These are phyloP conservation scores for Ahaetulla prasina DNA, from an alignment of 2,113 vertebrate species.

Conservation along the genomic window DNA sequence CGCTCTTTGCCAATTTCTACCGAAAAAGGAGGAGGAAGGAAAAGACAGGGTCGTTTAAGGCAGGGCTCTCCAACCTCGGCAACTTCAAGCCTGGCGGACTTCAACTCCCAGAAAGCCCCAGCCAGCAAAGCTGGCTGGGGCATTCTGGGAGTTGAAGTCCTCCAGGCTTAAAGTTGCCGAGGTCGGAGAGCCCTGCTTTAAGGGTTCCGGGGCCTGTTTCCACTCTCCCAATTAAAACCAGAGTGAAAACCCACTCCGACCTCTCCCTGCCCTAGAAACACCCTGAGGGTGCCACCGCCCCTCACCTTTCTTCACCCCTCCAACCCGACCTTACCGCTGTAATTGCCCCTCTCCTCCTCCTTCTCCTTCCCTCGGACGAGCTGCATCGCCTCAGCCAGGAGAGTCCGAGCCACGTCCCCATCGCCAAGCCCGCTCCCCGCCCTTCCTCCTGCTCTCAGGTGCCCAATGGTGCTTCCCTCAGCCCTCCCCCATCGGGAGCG, in stretches of 20 bases:
- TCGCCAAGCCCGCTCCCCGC: not conserved
- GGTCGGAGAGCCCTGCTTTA: too few species aligned
- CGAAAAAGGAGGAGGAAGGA: not conserved
- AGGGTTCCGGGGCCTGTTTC: not conserved
- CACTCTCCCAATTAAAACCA: not conserved
- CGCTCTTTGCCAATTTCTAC: not conserved
- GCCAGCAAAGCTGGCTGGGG: too few species aligned
- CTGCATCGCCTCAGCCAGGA: not conserved
- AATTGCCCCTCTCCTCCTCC: not conserved
- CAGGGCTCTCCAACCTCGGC: too few species aligned
- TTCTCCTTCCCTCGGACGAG: conserved; percentile 14
- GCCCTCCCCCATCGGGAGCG: not conserved
- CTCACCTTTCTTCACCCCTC: not conserved
- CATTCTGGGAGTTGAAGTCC: too few species aligned
- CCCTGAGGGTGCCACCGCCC: not conserved
- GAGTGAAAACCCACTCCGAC: not conserved
- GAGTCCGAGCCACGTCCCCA: conserved; percentile 12
- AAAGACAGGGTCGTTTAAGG: too few species aligned
- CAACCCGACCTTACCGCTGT: not conserved
- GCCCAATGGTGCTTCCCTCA: not conserved
- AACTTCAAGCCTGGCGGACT: too few species aligned
- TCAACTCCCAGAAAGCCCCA: too few species aligned
- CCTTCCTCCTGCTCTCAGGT: not conserved
- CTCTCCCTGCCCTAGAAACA: not conserved
- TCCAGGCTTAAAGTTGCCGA: too few species aligned